Conservation (phyloP, 2,113 vertebrate species). For the Xiphophorus couchianus region DNA sequence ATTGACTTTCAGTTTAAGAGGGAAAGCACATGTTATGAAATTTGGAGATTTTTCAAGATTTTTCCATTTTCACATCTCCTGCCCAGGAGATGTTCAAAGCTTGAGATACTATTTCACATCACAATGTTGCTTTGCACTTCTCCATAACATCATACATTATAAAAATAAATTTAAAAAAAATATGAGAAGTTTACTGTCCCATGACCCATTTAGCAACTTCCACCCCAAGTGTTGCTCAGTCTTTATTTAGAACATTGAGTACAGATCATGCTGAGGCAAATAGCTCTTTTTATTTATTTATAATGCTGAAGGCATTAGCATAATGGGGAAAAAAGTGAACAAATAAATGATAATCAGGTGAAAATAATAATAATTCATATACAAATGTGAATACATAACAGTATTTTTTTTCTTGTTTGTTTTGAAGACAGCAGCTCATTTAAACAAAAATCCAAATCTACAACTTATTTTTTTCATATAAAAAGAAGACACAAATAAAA, state of each 20-base stretch:
- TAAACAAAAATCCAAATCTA: background rate
- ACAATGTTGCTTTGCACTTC: background rate
- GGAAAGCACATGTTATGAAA: background rate
- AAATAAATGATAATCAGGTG: background rate
- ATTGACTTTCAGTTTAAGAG: background rate
- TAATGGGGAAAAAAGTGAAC: background rate
- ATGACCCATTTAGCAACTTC: background rate
- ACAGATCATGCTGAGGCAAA: slow-evolving; percentile 1
- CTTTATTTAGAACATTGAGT: slow-evolving; percentile 30
- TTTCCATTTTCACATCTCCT: background rate
- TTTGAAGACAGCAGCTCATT: background rate
- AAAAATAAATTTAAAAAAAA: too few relatives aligned
- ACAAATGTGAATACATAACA: too few relatives aligned
- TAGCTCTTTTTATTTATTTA: slow-evolving; percentile 18
- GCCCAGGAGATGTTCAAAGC: background rate
- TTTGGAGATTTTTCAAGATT: background rate
- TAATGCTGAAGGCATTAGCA: background rate
- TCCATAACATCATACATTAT: background rate
- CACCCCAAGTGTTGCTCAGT: slow-evolving; percentile 25
- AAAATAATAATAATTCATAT: background rate
- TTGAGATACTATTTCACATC: background rate
- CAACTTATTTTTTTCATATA: background rate
- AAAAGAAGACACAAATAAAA: slow-evolving; percentile 1
- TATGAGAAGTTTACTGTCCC: too few relatives aligned
- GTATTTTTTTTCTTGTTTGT: background rate